These are phyloP conservation scores for Taeniopygia guttata DNA, from an alignment of 2,797 vertebrate genomes.

Conservation along the genomic window DNA sequence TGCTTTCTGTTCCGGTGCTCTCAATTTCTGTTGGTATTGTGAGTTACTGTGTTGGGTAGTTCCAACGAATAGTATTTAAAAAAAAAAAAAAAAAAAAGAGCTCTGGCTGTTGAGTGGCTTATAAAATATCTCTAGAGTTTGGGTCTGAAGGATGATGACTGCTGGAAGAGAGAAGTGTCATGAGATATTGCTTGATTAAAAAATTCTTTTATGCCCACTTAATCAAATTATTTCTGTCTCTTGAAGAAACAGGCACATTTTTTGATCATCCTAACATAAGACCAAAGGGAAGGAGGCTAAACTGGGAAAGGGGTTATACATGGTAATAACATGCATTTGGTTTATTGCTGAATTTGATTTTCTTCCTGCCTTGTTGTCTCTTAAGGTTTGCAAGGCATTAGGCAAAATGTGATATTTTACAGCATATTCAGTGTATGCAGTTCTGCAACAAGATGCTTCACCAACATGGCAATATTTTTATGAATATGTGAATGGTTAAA, in stretches of 20 bases:
- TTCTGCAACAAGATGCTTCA: background rate
- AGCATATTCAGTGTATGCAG: background rate
- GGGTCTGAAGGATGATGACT: background rate
- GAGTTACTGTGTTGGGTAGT: background rate
- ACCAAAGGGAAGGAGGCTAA: background rate
- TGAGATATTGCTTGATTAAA: background rate
- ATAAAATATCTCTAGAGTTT: background rate
- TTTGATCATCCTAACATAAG: background rate
- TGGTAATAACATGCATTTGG: background rate
- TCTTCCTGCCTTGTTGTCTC: background rate
- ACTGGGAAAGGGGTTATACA: background rate
- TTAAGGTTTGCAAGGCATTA: background rate
- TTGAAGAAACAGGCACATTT: background rate
- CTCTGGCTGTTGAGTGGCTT: background rate
- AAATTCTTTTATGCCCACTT: background rate
- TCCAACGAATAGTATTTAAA: background rate
- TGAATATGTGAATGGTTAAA: background rate
- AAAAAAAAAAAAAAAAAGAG: too few species aligned
- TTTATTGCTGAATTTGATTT: background rate
- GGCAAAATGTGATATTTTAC: background rate
- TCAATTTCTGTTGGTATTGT: background rate
- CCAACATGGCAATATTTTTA: background rate
- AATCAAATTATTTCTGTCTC: background rate
- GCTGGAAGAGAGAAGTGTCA: background rate
- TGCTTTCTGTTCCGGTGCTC: background rate